A percentile compares a stretch with the other conserved stretches of the same genome.
phyloP scores from a whole-genome alignment of 2,888 invertebrate genomes.

The Serrognathus titanus region DNA sequence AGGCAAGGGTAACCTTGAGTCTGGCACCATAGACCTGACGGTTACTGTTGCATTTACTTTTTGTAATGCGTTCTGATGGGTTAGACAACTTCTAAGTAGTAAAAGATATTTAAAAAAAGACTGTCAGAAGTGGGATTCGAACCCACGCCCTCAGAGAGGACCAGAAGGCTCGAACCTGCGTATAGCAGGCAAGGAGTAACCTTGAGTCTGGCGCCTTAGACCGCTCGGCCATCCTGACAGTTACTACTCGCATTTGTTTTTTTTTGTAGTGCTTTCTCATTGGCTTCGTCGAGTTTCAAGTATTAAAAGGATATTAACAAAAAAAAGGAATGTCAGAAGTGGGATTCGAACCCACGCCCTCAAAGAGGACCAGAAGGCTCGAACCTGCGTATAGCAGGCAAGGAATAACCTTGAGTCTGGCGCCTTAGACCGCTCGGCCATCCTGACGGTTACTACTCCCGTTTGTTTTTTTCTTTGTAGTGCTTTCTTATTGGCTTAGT shows the following conservation, averaged over 20 bases:
- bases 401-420: slow-evolving; percentile 56
- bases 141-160: slow-evolving; percentile 51
- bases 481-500: too few relatives aligned
- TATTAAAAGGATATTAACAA: neutral
- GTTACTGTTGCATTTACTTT: neutral
- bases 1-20: slow-evolving; percentile 51
- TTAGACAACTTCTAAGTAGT: too few relatives aligned
- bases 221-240: slow-evolving; percentile 84
- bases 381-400: neutral
- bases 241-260: neutral
- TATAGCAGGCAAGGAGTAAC: slow-evolving; percentile 25
- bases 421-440: slow-evolving; percentile 92
- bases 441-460: slow-evolving; percentile 58
- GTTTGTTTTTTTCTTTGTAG: neutral
- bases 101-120: neutral
- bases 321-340: too few relatives aligned
- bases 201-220: slow-evolving; percentile 80
- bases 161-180: slow-evolving; percentile 41
- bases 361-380: slow-evolving; percentile 50
- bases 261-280: neutral
- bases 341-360: slow-evolving; percentile 51
- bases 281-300: too few relatives aligned
- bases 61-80: neutral
- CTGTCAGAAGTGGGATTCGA: slow-evolving; percentile 47
- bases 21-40: slow-evolving; percentile 86